Evolutionary conservation across 2,797 vertebrate species (phyloP).

Genomic region (Selene dorsalis): DNA sequence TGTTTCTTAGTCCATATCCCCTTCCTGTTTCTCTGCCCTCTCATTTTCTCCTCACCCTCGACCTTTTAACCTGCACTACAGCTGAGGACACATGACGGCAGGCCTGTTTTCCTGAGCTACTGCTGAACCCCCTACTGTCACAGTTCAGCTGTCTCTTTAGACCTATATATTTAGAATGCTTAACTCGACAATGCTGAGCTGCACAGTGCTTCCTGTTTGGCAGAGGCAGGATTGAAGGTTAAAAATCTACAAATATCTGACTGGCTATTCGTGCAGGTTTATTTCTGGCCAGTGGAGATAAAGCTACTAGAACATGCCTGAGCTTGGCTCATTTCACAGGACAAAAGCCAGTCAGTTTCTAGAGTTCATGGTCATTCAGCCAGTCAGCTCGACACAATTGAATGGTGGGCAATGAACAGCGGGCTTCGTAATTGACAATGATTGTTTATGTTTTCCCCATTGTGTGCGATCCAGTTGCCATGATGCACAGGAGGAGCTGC

Average conservation of each 20-base stretch:
- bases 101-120: slow-evolving; percentile 49
- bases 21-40: slow-evolving; percentile 46
- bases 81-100: slow-evolving; percentile 36
- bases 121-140: slow-evolving; percentile 32
- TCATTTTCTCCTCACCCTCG: slow-evolving; percentile 34
- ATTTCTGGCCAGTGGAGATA: slow-evolving; percentile 46
- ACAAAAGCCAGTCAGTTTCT: slow-evolving; percentile 66
- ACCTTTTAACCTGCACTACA: slow-evolving; percentile 52
- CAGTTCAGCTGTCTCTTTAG: slow-evolving; percentile 58
- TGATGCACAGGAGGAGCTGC: slow-evolving; percentile 96
- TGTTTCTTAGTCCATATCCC: slow-evolving; percentile 34
- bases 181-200: slow-evolving; percentile 53
- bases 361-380: slow-evolving; percentile 56
- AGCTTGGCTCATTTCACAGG: slow-evolving; percentile 38
- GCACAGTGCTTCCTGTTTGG: slow-evolving; percentile 29
- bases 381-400: slow-evolving; percentile 41
- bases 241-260: slow-evolving; percentile 46
- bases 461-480: slow-evolving; percentile 85
- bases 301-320: slow-evolving; percentile 63
- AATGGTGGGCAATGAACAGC: slow-evolving; percentile 39
- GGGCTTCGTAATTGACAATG: slow-evolving; percentile 34
- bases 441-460: slow-evolving; percentile 38
- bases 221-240: slow-evolving; percentile 42
- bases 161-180: slow-evolving; percentile 65
- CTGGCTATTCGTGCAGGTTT: slow-evolving; percentile 46